Percentiles rank a stretch among this genome's conserved stretches.
Evolutionary conservation across 2,797 vertebrate species (phyloP).

Genomic region (Orestias chungarensis): DNA sequence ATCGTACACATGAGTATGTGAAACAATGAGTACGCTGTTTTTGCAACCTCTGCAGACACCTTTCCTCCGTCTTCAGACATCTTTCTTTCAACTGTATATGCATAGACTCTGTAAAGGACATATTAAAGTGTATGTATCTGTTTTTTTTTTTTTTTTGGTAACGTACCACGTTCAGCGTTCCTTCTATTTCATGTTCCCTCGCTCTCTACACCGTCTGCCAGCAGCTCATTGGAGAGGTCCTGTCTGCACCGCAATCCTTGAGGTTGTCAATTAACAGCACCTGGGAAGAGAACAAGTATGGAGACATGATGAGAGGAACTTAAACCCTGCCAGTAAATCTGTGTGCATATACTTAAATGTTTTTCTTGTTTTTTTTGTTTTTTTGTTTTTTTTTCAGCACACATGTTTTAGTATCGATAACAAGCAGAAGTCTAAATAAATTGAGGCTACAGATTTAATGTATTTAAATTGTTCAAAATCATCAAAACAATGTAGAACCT

Average conservation of each 20-base stretch:
- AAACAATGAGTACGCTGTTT: conserved; percentile 20
- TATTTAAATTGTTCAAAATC: conserved; percentile 68
- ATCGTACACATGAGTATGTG: conserved; percentile 20
- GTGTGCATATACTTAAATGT: conserved; percentile 23
- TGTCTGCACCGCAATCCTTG: conserved; percentile 80
- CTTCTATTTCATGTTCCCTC: conserved; percentile 75
- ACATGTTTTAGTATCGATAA: too few species aligned
- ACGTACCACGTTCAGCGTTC: conserved; percentile 85
- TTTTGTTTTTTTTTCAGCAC: too few species aligned
- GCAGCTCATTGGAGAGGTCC: conserved; percentile 81
- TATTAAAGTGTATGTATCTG: conserved; percentile 17
- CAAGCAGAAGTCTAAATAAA: conserved; percentile 52
- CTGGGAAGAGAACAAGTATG: conserved; percentile 60
- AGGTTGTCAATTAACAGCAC: conserved; percentile 75
- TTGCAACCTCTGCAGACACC: conserved; percentile 20
- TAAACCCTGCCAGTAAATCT: conserved; percentile 35
- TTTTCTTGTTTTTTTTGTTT: conserved; percentile 36
- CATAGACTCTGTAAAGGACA: conserved; percentile 18
- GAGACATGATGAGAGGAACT: conserved; percentile 33
- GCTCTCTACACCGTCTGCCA: conserved; percentile 78
- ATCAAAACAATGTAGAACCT: conserved; percentile 66
- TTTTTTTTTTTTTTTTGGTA: background rate
- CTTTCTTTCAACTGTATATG: background rate
- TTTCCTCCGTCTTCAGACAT: conserved; percentile 10
- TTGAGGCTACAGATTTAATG: conserved; percentile 54